Percentiles rank a stretch among this genome's conserved stretches.
phyloP scores from a whole-genome alignment of 2,797 vertebrate species.

The Varecia variegata region DNA sequence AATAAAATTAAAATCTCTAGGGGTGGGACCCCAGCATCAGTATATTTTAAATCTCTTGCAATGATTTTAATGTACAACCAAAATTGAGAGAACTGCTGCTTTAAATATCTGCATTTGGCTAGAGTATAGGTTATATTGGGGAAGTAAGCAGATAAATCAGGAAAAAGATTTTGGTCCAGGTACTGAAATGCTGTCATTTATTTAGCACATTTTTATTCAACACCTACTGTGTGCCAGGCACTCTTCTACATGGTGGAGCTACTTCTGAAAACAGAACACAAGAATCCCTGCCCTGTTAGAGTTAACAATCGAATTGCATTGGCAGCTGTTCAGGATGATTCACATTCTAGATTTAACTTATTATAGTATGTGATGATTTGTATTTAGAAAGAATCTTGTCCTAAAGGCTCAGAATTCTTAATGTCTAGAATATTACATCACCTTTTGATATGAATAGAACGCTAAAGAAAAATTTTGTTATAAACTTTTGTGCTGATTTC shows the following conservation, averaged over 20 bases:
- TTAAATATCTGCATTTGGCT: neutral
- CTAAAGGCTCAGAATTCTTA: conserved; percentile 21
- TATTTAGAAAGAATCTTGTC: conserved; percentile 12
- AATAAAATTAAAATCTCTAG: neutral
- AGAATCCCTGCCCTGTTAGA: neutral
- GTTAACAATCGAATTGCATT: neutral
- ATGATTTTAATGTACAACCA: neutral
- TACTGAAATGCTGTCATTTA: neutral
- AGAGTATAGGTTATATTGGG: neutral
- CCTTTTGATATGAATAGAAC: neutral
- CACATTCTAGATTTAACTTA: neutral
- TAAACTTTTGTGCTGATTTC: neutral
- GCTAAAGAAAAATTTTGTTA: neutral
- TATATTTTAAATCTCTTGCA: neutral
- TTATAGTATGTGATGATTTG: neutral
- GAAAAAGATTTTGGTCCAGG: neutral
- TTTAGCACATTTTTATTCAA: neutral
- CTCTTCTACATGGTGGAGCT: neutral
- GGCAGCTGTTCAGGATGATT: conserved; percentile 20
- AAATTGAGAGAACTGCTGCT: neutral
- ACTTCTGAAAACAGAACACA: neutral
- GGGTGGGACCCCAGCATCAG: neutral
- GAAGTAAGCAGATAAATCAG: neutral
- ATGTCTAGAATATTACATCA: conserved; percentile 1
- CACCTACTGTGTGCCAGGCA: neutral